These are phyloP conservation scores for Notarius quadriscutis DNA, from an alignment of 2,113 vertebrate species.

Conservation along the genomic window DNA sequence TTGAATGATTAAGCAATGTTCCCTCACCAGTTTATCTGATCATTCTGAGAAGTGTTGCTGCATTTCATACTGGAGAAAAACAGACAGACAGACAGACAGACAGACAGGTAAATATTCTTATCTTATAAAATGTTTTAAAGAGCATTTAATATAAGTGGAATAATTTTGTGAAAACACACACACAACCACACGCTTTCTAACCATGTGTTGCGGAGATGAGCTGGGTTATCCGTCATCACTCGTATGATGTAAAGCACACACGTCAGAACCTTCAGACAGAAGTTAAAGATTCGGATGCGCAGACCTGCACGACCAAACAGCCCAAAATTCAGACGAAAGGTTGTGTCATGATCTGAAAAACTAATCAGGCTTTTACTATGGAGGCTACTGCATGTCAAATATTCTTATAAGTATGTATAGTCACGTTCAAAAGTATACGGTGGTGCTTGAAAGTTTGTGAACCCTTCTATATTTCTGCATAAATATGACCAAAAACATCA, in stretches of 20 bases:
- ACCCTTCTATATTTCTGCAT: too few species aligned
- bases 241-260: constrained; percentile 55
- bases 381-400: not conserved
- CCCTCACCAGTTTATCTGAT: constrained; percentile 74
- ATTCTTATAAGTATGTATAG: not conserved
- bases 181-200: constrained; percentile 19
- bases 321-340: not conserved
- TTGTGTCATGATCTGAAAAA: not conserved
- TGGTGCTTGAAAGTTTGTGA: too few species aligned
- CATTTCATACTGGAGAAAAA: constrained; percentile 65
- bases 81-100: not conserved
- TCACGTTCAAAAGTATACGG: not conserved
- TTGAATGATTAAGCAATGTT: constrained; percentile 4
- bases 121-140: not conserved
- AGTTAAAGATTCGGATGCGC: constrained; percentile 52
- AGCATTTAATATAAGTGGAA: not conserved
- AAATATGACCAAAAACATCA: too few species aligned
- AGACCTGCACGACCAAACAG: constrained; percentile 35
- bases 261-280: constrained; percentile 53
- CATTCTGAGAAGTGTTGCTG: constrained; percentile 65
- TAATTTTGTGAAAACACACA: not conserved
- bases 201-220: constrained; percentile 45
- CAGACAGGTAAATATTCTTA: not conserved
- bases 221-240: constrained; percentile 52
- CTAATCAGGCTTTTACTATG: not conserved